Evolutionary conservation across 92 coral and sea anemone species (phyloP), one percentile per base, ranked within the genome.

Genomic region (Palythoa grandis): DNA sequence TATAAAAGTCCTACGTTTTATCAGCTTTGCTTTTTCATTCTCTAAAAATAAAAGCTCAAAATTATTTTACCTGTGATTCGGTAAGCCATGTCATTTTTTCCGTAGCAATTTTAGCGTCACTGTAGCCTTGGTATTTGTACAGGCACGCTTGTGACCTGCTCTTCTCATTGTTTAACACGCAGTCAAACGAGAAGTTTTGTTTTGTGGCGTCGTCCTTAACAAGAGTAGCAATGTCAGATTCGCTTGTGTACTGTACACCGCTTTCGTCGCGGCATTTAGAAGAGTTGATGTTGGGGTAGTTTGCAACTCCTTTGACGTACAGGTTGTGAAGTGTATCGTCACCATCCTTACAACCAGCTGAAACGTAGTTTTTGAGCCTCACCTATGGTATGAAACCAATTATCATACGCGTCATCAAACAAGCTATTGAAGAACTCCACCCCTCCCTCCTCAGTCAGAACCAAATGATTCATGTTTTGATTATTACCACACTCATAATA

Each of bases 101-200:
- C 16, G 0, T 75, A 7, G 91, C 83, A 37, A 88, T 83, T 4
- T 53, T 52, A 5, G 72, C 86, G 76, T 82, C 85, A 20, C 38
- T 75, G 65, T 63, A 83, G 17, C 87, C 83, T 11, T 76, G 78
- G 53, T 88, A 75, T 40, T 83, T 74, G 71, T 70, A 82, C 1
- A 47, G 38, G 19, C 91, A 88, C 12, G 82, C 84, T 23, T 82
- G 82, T 40, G 60, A 47, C 52, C 70, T 52, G 71, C 71, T 77
- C 50, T 83, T 77, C 22, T 83, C 54, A 84, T 82, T 88, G 72
- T 88, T 88, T 7, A 88, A 52, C n/a, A 88, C 73, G n/a, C 91
- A 88, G 22, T 88, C 91, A 6, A 82, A 29, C 35, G 83, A 24
- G 84, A 82, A 88, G 22, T 43, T 76, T n/a, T 67, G 76, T 15